These are phyloP conservation scores for Phoxinus dragarum DNA, from an alignment of 2,797 vertebrate species.

Conservation along the genomic window DNA sequence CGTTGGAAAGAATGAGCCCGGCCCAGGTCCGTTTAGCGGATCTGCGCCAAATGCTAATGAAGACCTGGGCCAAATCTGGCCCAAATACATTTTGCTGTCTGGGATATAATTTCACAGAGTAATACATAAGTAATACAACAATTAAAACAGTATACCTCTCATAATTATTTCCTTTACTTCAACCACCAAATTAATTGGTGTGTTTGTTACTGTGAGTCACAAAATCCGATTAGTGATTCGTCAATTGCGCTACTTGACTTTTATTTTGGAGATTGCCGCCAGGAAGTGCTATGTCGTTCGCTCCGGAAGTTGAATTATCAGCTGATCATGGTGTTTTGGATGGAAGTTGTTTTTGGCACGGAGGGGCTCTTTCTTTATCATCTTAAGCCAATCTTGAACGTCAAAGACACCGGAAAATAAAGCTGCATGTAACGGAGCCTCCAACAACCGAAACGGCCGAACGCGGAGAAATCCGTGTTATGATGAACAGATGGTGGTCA, in stretches of 20 bases:
- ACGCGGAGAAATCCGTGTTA: conserved; percentile 12
- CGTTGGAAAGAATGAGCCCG: too few species aligned
- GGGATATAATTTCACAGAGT: too few species aligned
- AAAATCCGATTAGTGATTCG: background rate
- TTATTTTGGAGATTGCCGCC: conserved; percentile 50
- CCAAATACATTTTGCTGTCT: too few species aligned
- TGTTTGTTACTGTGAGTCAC: too few species aligned
- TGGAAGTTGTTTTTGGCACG: conserved; percentile 77
- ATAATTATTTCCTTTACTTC: background rate
- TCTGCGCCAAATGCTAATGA: too few species aligned
- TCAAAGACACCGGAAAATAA: conserved; percentile 50
- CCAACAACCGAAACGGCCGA: background rate
- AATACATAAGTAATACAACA: background rate
- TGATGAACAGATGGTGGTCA: conserved; percentile 10
- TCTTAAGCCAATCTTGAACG: conserved; percentile 48
- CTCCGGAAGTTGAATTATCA: conserved; percentile 79
- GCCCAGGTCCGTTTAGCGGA: too few species aligned
- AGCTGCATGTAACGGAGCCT: conserved; percentile 30
- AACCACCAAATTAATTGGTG: background rate
- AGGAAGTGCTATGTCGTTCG: conserved; percentile 47
- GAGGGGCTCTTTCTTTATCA: conserved; percentile 64
- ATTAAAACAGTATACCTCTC: background rate
- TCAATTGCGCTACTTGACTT: conserved; percentile 12
- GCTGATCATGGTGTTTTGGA: conserved; percentile 82
- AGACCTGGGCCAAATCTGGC: too few species aligned